These are phyloP conservation scores for Pararge aegeria DNA, from an alignment of 1,140 invertebrate species.

Conservation along the genomic window DNA sequence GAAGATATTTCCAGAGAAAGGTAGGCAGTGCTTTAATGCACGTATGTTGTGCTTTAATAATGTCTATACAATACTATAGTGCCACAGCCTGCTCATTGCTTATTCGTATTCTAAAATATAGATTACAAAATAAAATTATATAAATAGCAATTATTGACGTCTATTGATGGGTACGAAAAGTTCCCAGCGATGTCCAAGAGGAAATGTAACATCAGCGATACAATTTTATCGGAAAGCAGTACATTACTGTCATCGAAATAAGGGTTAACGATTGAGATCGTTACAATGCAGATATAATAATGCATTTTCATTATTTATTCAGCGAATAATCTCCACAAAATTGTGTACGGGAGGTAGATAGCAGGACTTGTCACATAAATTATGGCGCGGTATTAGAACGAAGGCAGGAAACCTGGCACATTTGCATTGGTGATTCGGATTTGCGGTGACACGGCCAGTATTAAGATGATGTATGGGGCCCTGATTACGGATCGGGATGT, in stretches of 20 bases:
- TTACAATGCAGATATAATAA: slow-evolving; percentile 42
- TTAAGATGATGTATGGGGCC: slow-evolving; percentile 71
- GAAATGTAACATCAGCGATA: neutral
- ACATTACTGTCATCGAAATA: slow-evolving; percentile 18
- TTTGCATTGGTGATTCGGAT: slow-evolving; percentile 74
- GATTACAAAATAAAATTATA: too few relatives aligned
- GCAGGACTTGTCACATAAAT: slow-evolving; percentile 65
- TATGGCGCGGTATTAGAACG: slow-evolving; percentile 64
- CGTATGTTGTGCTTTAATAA: too few relatives aligned
- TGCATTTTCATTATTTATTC: slow-evolving; percentile 66
- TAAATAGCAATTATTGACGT: too few relatives aligned
- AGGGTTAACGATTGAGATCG: slow-evolving; percentile 31
- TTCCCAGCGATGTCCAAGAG: neutral
- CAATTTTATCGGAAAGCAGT: slow-evolving; percentile 9
- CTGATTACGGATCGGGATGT: slow-evolving; percentile 54
- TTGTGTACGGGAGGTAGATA: slow-evolving; percentile 62
- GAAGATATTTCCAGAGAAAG: too few relatives aligned
- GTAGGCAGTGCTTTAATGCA: too few relatives aligned
- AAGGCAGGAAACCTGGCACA: slow-evolving; percentile 56
- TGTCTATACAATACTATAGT: too few relatives aligned
- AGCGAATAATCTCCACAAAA: slow-evolving; percentile 68
- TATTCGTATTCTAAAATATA: too few relatives aligned
- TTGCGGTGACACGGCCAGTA: slow-evolving; percentile 69
- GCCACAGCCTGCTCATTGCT: too few relatives aligned
- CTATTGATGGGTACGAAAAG: neutral